These are phyloP conservation scores for Porites divaricata DNA, from an alignment of 92 coral and sea anemone species.

Conservation along the genomic window DNA sequence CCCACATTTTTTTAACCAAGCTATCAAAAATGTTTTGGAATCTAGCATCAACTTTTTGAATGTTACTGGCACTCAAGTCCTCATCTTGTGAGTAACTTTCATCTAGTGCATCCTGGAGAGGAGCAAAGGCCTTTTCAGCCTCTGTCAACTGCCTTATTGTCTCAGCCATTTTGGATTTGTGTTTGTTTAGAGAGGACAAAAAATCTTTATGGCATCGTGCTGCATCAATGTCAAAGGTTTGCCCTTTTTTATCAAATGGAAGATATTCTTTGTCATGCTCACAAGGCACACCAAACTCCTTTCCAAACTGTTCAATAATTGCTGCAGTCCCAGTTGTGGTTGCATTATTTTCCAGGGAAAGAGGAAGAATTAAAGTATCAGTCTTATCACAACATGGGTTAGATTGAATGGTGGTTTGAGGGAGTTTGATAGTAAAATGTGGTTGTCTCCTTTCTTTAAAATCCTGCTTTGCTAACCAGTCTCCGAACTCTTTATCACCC, in stretches of 20 bases:
- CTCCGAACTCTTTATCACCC: background rate
- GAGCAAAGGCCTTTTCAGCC: slow-evolving; percentile 25
- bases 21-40: slow-evolving; percentile 50
- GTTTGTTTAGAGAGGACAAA: slow-evolving; percentile 19
- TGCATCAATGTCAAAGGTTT: slow-evolving; percentile 43
- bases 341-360: slow-evolving; percentile 59
- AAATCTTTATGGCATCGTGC: slow-evolving; percentile 54
- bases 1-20: slow-evolving; percentile 56
- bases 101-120: background rate
- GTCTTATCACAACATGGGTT: background rate
- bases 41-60: slow-evolving; percentile 51
- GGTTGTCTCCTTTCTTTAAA: background rate
- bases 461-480: no score
- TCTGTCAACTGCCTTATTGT: background rate
- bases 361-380: slow-evolving; percentile 45
- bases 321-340: slow-evolving; percentile 60
- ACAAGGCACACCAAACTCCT: slow-evolving; percentile 49
- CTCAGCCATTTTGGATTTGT: slow-evolving; percentile 34
- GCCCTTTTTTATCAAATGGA: slow-evolving; percentile 39
- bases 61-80: background rate
- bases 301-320: slow-evolving; percentile 61
- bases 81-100: background rate
- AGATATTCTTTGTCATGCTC: slow-evolving; percentile 21
- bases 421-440: background rate
- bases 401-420: background rate